Evolutionary conservation across 2,113 vertebrate genomes (phyloP).

Genomic region (Toxostoma redivivum): DNA sequence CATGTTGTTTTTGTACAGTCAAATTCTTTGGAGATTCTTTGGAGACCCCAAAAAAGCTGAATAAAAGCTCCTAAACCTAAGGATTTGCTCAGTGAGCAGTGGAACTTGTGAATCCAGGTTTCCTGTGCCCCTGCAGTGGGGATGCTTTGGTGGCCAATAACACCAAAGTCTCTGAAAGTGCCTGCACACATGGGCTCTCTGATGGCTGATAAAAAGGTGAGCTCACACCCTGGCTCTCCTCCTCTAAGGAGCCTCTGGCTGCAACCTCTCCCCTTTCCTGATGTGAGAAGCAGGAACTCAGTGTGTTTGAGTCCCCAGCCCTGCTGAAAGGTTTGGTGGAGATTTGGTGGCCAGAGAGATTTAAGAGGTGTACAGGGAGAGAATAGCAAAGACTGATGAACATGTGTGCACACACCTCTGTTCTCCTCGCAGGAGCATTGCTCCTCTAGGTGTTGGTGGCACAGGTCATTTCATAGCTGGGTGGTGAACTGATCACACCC

Average conservation of each 20-base stretch:
- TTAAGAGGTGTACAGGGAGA: background rate
- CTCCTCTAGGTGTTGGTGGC: background rate
- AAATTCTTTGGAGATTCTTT: background rate
- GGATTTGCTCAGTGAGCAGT: background rate
- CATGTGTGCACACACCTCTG: background rate
- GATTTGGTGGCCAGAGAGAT: background rate
- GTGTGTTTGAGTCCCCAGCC: background rate
- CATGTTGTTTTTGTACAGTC: background rate
- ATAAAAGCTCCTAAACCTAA: constrained; percentile 19
- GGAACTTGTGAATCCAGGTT: background rate
- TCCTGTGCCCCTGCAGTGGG: background rate
- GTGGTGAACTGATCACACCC: background rate
- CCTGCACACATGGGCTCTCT: background rate
- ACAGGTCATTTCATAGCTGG: background rate
- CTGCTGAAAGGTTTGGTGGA: background rate
- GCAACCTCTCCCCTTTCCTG: background rate
- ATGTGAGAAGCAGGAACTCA: background rate
- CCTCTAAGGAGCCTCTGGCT: background rate
- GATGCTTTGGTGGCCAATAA: constrained; percentile 16
- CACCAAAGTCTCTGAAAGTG: background rate
- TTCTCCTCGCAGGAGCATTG: background rate
- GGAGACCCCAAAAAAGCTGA: background rate
- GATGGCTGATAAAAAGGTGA: background rate
- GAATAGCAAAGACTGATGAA: background rate
- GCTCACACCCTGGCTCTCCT: background rate